Conservation (phyloP, 2,797 vertebrate species). For the Gouania willdenowi region DNA sequence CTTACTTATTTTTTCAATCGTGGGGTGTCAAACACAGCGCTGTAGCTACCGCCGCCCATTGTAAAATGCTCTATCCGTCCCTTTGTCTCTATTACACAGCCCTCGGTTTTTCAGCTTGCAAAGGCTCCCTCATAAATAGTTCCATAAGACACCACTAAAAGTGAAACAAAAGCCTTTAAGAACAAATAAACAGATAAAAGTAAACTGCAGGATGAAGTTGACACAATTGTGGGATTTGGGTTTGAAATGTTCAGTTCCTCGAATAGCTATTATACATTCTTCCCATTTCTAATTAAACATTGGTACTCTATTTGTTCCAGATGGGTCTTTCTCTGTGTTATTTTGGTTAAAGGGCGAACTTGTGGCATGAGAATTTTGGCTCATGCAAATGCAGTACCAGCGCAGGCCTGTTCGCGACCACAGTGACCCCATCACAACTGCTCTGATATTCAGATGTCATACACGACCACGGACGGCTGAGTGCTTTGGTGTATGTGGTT, state of each 20-base stretch:
- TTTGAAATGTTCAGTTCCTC: slow-evolving; percentile 78
- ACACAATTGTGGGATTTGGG: slow-evolving; percentile 69
- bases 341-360: slow-evolving; percentile 57
- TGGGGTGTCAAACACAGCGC: slow-evolving; percentile 13
- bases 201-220: slow-evolving; percentile 72
- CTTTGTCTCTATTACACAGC: slow-evolving; percentile 33
- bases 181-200: slow-evolving; percentile 42
- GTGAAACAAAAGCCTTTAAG: slow-evolving; percentile 41
- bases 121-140: slow-evolving; percentile 37
- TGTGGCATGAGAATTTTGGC: slow-evolving; percentile 52
- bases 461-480: neutral
- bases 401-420: slow-evolving; percentile 20
- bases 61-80: slow-evolving; percentile 12
- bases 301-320: slow-evolving; percentile 83
- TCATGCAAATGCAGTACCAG: slow-evolving; percentile 25
- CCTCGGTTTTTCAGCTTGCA: slow-evolving; percentile 24
- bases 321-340: slow-evolving; percentile 69
- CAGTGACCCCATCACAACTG: slow-evolving; percentile 26
- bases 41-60: too few species aligned
- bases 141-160: slow-evolving; percentile 39
- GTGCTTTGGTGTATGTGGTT: slow-evolving; percentile 14
- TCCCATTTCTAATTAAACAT: slow-evolving; percentile 81
- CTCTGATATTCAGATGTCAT: slow-evolving; percentile 45
- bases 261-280: slow-evolving; percentile 76
- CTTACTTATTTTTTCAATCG: too few species aligned